Conservation (phyloP, 2,113 vertebrate species). For the Climacteris rufus region DNA sequence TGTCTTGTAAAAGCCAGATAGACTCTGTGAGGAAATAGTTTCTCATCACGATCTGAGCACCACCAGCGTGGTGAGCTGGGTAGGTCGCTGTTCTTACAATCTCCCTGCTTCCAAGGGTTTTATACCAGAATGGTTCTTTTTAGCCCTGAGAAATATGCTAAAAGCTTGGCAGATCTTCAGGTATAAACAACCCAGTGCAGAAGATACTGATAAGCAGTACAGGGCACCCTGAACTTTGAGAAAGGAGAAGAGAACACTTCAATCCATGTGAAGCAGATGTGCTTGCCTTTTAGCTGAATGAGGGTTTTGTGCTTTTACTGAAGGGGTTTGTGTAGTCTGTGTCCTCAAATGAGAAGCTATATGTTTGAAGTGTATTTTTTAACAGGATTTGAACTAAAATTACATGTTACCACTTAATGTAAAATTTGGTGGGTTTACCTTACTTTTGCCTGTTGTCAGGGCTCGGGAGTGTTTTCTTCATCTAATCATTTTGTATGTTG, state of each 20-base stretch:
- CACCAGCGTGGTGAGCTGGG: background rate
- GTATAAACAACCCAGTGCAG: background rate
- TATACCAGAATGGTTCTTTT: background rate
- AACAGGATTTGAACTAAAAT: background rate
- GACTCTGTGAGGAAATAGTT: background rate
- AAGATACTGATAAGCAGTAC: background rate
- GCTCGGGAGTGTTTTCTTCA: background rate
- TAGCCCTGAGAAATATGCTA: background rate
- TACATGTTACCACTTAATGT: background rate
- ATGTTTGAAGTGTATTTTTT: background rate
- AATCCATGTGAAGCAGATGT: background rate
- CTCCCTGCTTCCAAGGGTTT: background rate
- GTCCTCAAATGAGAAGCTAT: background rate
- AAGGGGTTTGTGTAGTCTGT: background rate
- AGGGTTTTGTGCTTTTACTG: background rate
- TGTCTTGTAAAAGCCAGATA: background rate
- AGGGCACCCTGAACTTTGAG: background rate
- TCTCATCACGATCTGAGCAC: background rate
- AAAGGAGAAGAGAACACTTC: background rate
- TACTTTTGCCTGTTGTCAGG: background rate
- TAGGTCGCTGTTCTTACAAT: background rate
- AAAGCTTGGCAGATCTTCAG: background rate
- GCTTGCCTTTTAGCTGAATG: background rate
- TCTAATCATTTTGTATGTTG: background rate
- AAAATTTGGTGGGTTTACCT: background rate